Conservation (phyloP, 23 tunicate genomes). For the Halocynthia roretzi region DNA sequence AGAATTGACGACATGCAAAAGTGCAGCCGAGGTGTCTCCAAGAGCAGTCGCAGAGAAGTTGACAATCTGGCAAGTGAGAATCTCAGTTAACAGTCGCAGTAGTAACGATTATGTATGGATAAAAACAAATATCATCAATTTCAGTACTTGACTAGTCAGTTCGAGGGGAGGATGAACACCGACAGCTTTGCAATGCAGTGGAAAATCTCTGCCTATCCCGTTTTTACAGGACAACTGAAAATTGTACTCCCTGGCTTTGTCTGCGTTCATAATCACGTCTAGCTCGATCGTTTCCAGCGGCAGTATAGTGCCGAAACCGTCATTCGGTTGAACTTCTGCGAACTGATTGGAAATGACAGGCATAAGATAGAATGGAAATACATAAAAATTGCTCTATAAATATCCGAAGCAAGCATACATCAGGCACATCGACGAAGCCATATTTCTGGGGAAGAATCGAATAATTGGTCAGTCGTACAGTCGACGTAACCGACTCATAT, state of each 20-base stretch:
- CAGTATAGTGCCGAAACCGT: slow-evolving; percentile 86
- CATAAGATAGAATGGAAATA: neutral
- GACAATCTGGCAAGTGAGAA: slow-evolving; percentile 29
- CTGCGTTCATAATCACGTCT: slow-evolving; percentile 64
- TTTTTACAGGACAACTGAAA: slow-evolving; percentile 60
- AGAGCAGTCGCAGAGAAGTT: slow-evolving; percentile 86
- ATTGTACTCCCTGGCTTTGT: slow-evolving; percentile 66
- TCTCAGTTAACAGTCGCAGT: neutral
- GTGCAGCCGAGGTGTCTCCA: slow-evolving; percentile 55
- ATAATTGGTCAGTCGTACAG: slow-evolving; percentile 61
- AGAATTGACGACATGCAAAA: slow-evolving; percentile 63
- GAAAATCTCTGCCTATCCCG: slow-evolving; percentile 54
- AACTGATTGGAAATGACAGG: slow-evolving; percentile 22
- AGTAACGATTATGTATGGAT: neutral
- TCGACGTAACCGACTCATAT: slow-evolving; percentile 54
- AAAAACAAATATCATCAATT: neutral
- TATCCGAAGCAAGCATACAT: slow-evolving; percentile 27
- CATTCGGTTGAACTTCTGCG: slow-evolving; percentile 91
- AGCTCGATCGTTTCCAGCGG: slow-evolving; percentile 80
- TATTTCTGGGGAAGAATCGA: slow-evolving; percentile 80
- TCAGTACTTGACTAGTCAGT: slow-evolving; percentile 63
- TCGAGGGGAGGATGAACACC: slow-evolving; percentile 91
- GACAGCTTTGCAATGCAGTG: slow-evolving; percentile 50
- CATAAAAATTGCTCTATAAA: neutral
- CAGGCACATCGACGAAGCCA: slow-evolving; percentile 79